Percentiles rank a stretch among this genome's conserved stretches.
Evolutionary conservation across 2,888 invertebrate genomes (phyloP).

Genomic region (Dyspetes luteomarginatus): DNA sequence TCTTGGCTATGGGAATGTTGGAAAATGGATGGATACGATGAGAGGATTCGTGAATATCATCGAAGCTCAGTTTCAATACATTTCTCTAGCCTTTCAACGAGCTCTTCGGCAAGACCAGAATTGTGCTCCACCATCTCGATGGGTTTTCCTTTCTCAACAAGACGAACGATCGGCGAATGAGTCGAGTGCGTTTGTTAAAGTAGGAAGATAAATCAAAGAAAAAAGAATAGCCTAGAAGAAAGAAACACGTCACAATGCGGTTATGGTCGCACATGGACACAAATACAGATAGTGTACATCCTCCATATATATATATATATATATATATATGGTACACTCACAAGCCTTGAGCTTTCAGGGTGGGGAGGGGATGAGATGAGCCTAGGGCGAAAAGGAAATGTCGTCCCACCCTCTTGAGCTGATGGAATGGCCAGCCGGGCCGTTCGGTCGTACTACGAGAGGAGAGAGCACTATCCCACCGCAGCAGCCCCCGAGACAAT

Average conservation of each 20-base stretch:
- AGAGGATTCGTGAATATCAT: constrained; percentile 41
- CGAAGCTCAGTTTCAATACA: constrained; percentile 45
- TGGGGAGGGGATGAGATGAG: constrained; percentile 49
- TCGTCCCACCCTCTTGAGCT: constrained; percentile 35
- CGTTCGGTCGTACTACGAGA: constrained; percentile 31
- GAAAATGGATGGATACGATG: background rate
- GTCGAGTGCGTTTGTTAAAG: constrained; percentile 10
- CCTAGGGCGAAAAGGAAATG: constrained; percentile 54
- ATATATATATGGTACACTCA: background rate
- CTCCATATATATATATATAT: too few species aligned
- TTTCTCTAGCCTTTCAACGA: constrained; percentile 28
- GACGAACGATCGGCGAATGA: constrained; percentile 17
- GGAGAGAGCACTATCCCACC: constrained; percentile 49
- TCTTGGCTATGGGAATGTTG: constrained; percentile 35
- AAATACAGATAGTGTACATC: too few species aligned
- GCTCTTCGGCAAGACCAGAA: constrained; percentile 33
- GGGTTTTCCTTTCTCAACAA: constrained; percentile 30
- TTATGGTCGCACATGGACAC: too few species aligned
- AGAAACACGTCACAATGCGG: too few species aligned
- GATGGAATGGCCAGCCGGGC: constrained; percentile 49
- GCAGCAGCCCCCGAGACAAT: constrained; percentile 75
- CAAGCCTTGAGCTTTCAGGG: constrained; percentile 25
- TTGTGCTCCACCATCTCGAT: constrained; percentile 24
- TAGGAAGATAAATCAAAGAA: background rate
- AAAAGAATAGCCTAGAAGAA: too few species aligned